Evolutionary conservation across 2,888 invertebrate species (phyloP), one percentile per base, ranked within the genome.

Genomic region (Tiliacea citrago): DNA sequence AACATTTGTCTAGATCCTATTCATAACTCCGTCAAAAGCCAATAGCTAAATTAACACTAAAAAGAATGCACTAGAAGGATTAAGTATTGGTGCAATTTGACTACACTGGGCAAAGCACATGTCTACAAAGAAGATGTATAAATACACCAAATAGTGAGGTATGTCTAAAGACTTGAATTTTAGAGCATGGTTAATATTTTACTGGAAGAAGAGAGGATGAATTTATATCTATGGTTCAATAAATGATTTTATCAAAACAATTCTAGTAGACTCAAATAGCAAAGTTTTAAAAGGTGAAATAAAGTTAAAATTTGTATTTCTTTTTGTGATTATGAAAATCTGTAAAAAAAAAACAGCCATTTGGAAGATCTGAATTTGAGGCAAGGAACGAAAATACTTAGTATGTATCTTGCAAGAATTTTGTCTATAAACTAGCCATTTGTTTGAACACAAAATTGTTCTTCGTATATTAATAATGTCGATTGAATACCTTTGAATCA

Each of bases 361-460:
- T 42, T 60, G 66, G 75, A 84, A 79, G 68, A 75, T 71, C 65
- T 79, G 61, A 49, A 68, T 61, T 61, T 24, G 63, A 63, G 45
- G 84, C 24, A 45, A 75, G 18, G 49, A 42, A 53, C 13, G 29
- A 35, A 63, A 55, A 45, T 53, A 68, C 24, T 24, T 49, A 42
- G 47, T 65, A 67, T 79, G 42, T 51, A 42, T 84, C 53, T 73
- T 57, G 72, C 39, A 73, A 68, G 55, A 24, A 35, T 57, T 53
- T 73, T 68, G 39, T 76, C 29, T 63, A 68, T 39, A 39, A 39
- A 69, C 57, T 73, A 73, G 39, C 12, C 84, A 82, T 84, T 87
- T 84, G 81, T 84, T 86, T 84, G 79, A 87, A 88, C 76, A 72
- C 70, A 83, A 81, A 80, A 79, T 73, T 79, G 70, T 79, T 79